phyloP scores from a whole-genome alignment of 2,888 invertebrate species.

The Thalpophila matura region DNA sequence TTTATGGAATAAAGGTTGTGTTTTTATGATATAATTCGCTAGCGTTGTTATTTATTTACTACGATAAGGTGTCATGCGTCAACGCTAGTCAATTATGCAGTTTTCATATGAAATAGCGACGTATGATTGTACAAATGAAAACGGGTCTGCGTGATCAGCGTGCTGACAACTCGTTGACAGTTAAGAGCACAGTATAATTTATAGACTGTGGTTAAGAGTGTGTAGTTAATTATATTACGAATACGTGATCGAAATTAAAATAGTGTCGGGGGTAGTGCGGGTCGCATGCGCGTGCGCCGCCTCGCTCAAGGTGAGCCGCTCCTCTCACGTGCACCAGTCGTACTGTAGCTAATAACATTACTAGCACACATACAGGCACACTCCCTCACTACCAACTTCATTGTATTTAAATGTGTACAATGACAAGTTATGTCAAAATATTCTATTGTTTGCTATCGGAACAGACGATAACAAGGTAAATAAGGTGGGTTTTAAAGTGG shows the following conservation, averaged over 20 bases:
- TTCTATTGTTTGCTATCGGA: slow-evolving; percentile 16
- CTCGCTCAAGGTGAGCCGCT: slow-evolving; percentile 48
- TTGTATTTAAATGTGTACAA: slow-evolving; percentile 8
- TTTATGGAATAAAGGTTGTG: slow-evolving; percentile 65
- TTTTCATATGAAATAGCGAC: too few relatives aligned
- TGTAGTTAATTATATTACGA: too few relatives aligned
- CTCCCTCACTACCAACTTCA: slow-evolving; percentile 1
- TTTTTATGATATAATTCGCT: slow-evolving; percentile 27
- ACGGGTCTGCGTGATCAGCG: too few relatives aligned
- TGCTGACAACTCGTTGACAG: neutral
- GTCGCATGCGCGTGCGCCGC: too few relatives aligned
- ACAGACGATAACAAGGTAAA: slow-evolving; percentile 3
- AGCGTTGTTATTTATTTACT: slow-evolving; percentile 20
- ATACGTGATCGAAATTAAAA: too few relatives aligned
- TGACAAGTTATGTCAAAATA: slow-evolving; percentile 3
- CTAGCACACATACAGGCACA: neutral
- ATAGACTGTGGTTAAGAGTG: too few relatives aligned
- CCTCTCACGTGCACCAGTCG: slow-evolving; percentile 17
- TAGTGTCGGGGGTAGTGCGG: too few relatives aligned
- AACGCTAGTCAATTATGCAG: slow-evolving; percentile 2
- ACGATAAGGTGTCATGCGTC: neutral
- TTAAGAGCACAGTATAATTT: neutral
- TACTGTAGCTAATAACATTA: neutral
- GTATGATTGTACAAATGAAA: too few relatives aligned
- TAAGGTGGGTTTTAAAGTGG: neutral